phyloP scores from a whole-genome alignment of 2,888 invertebrate species.

The Horisme vitalbata region DNA sequence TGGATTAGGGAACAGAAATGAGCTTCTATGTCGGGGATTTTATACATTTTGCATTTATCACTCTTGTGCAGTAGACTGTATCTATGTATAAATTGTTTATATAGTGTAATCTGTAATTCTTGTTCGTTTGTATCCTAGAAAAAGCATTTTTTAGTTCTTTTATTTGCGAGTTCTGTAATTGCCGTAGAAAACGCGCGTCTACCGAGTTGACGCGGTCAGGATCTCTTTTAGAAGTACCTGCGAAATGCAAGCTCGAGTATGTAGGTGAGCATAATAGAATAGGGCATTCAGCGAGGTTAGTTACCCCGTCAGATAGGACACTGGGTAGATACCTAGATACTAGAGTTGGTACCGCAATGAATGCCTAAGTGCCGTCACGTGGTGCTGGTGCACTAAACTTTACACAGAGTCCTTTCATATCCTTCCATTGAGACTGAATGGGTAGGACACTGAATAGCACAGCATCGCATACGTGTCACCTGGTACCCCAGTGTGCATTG shows the following conservation, averaged over 20 bases:
- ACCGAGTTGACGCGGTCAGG: no score
- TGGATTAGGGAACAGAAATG: no score
- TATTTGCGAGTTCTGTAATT: no score
- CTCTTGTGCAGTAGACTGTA: no score
- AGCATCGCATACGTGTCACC: constrained; percentile 67
- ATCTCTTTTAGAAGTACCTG: constrained; percentile 1
- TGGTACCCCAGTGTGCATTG: constrained; percentile 60
- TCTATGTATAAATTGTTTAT: no score
- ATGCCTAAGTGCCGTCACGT: constrained; percentile 65
- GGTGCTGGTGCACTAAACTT: constrained; percentile 31
- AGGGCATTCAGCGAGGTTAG: constrained; percentile 59
- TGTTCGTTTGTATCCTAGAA: no score
- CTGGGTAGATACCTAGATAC: constrained; percentile 21
- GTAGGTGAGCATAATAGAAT: constrained; percentile 32
- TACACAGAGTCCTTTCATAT: constrained; percentile 25
- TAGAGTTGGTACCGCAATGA: constrained; percentile 56
- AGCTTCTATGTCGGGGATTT: no score
- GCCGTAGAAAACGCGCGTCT: no score
- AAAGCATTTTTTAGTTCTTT: no score
- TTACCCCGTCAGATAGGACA: constrained; percentile 57
- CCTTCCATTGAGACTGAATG: constrained; percentile 61
- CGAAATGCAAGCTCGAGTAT: constrained; percentile 7
- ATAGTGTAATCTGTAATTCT: no score
- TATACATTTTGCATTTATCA: no score
- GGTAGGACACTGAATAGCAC: constrained; percentile 67